A percentile compares a stretch with the other conserved stretches of the same genome.
These are phyloP conservation scores for Jordanella pulchra DNA, from an alignment of 2,797 vertebrate genomes.

Conservation along the genomic window DNA sequence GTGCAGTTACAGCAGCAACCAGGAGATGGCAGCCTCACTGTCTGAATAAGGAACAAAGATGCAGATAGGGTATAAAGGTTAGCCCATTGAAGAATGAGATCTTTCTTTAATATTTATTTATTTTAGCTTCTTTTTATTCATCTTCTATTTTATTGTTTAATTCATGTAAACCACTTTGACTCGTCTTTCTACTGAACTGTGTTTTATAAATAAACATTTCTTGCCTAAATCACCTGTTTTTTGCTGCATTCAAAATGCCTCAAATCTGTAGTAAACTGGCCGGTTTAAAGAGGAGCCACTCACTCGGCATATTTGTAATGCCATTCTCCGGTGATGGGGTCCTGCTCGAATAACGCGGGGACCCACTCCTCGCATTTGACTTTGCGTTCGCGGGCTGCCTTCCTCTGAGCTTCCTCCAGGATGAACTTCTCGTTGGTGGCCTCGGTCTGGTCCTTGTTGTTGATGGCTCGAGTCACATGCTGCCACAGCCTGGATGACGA, in stretches of 20 bases:
- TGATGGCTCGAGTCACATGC: conserved; percentile 96
- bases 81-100: no score
- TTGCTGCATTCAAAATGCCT: background rate
- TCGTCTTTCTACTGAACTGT: no score
- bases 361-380: conserved; percentile 90
- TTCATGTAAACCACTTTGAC: no score
- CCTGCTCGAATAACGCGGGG: conserved; percentile 91
- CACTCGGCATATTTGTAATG: conserved; percentile 96
- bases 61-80: background rate
- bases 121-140: no score
- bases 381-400: conserved; percentile 90
- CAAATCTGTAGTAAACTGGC: background rate
- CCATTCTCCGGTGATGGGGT: conserved; percentile 91
- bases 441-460: conserved; percentile 96
- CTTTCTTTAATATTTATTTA: background rate
- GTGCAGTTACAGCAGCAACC: conserved; percentile 15
- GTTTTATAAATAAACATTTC: no score
- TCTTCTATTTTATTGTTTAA: no score
- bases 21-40: conserved; percentile 39
- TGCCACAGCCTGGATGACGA: conserved; percentile 88
- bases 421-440: conserved; percentile 96
- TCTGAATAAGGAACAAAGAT: background rate
- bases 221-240: background rate
- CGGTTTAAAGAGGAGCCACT: conserved; percentile 62
- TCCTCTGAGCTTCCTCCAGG: conserved; percentile 95